Percentiles rank a stretch among this genome's conserved stretches.
These are phyloP conservation scores for Agrochola litura DNA, from an alignment of 2,888 invertebrate species.

Conservation along the genomic window DNA sequence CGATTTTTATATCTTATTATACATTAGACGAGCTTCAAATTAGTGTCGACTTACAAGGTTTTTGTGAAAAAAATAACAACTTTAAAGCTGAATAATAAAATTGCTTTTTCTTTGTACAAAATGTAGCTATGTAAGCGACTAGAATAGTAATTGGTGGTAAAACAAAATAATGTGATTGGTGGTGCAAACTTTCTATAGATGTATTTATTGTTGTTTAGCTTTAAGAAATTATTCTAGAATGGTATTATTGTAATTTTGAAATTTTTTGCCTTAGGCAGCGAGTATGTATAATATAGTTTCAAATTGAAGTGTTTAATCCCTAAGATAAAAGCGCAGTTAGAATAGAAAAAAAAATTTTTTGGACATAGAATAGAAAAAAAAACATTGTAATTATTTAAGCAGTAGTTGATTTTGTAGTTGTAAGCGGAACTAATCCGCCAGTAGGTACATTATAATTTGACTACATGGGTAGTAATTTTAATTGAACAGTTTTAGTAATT, in stretches of 20 bases:
- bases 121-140: constrained; percentile 78
- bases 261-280: constrained; percentile 82
- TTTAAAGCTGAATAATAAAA: constrained; percentile 64
- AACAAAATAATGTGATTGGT: constrained; percentile 83
- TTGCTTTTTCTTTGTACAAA: constrained; percentile 72
- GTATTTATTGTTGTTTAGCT: constrained; percentile 82
- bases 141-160: constrained; percentile 82
- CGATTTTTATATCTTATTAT: constrained; percentile 80
- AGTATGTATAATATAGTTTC: constrained; percentile 63
- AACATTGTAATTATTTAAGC: constrained; percentile 72
- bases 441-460: constrained; percentile 77
- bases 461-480: constrained; percentile 77
- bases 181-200: constrained; percentile 89
- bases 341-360: constrained; percentile 70
- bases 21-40: constrained; percentile 84
- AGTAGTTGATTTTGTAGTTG: constrained; percentile 82
- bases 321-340: constrained; percentile 71
- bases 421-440: constrained; percentile 79
- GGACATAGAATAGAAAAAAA: constrained; percentile 80
- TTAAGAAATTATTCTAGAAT: constrained; percentile 78
- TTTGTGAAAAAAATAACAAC: constrained; percentile 67
- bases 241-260: constrained; percentile 71
- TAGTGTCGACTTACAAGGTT: constrained; percentile 70
- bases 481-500: constrained; percentile 73
- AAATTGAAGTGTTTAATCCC: constrained; percentile 68